Evolutionary conservation across 2,113 vertebrate species (phyloP), one percentile per base, ranked within the genome.

Genomic region (Pachycephala philippinensis): DNA sequence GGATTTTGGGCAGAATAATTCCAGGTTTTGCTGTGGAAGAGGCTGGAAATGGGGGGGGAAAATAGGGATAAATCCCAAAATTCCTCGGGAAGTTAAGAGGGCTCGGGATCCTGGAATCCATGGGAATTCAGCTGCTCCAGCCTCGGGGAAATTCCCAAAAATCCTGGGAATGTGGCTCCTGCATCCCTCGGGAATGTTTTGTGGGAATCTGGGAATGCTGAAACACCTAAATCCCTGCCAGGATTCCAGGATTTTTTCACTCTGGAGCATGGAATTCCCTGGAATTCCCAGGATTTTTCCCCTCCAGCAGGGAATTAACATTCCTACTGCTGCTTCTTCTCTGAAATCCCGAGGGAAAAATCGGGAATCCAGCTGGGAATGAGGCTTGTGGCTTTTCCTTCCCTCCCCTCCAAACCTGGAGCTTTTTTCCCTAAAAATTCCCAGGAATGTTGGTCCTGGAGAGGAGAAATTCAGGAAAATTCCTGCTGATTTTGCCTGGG

Each of bases 151-250:
- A 56, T 2, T 6, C 42, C 35, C 5, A 8, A 39, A n/a, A 13
- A 56, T 20, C 7, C 31, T 15, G 19, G 15, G 14, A 18, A 13
- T 8, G 27, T 0, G 0, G 26, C 11, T 10, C 2, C 31, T 27
- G 2, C 3, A 26, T 60, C 44, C 28, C 19, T 13, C 1, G 19
- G 45, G 54, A 28, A 65, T 17, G 44, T 50, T 49, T 7, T 2
- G 1, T 35, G 49, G 61, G 10, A 49, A 21, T 22, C 8, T 8
- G 31, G 49, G 77, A 60, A 37, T 13, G 13, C 13, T 57, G 9
- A 39, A 39, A 39, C 37, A 39, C 0, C 0, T 9, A 6, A 26
- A 50, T 70, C 61, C 42, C 21, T 6, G 33, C 60, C 37, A 20
- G 5, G 22, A 7, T 11, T 60, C 47, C 11, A 0, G 3, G 12